Percentiles rank a stretch among this genome's conserved stretches.
Conservation (phyloP, 1,140 invertebrate genomes). For the Ylistrum balloti region DNA sequence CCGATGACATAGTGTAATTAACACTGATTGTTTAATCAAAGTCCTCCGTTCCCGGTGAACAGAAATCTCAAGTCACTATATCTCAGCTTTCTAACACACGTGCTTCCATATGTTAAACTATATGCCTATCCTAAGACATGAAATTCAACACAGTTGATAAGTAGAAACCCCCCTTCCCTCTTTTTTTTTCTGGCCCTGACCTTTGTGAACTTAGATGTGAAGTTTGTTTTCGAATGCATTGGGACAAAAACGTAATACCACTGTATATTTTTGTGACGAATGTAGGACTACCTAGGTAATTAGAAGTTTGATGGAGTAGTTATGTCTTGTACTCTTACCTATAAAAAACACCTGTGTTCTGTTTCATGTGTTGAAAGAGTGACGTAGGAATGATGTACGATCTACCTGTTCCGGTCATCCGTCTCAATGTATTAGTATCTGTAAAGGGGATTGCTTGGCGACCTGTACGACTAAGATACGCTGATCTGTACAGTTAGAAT, state of each 20-base stretch:
- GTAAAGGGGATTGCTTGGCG: too few relatives aligned
- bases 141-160: too few relatives aligned
- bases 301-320: slow-evolving; percentile 23
- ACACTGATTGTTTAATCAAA: too few relatives aligned
- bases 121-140: too few relatives aligned
- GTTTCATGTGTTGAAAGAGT: background rate
- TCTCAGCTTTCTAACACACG: too few relatives aligned
- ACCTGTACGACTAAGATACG: too few relatives aligned
- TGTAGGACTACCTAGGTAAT: background rate
- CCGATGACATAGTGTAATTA: too few relatives aligned
- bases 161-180: too few relatives aligned
- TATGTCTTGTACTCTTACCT: background rate
- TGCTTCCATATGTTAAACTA: too few relatives aligned
- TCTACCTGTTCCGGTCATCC: background rate
- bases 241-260: background rate
- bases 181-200: background rate
- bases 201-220: background rate
- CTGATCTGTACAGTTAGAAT: too few relatives aligned
- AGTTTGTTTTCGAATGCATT: background rate
- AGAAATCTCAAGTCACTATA: too few relatives aligned
- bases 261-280: background rate
- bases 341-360: background rate
- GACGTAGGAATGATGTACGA: background rate
- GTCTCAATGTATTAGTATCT: background rate
- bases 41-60: too few relatives aligned